Evolutionary conservation across 1,140 invertebrate genomes (phyloP).

Genomic region (Drosophila mayri): DNA sequence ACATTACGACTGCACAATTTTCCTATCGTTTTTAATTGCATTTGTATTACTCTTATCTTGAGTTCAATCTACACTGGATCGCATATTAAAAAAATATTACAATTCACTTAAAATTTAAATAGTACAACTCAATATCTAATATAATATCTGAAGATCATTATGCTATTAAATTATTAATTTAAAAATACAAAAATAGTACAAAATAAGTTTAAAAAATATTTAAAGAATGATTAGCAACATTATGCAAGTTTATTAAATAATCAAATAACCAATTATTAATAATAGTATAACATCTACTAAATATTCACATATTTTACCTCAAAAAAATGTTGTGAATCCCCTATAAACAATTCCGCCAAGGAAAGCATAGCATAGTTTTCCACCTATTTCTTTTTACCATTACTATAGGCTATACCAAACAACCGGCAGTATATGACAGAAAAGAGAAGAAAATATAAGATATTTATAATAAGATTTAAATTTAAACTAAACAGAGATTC

Average conservation of each 20-base stretch:
- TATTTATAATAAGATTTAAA: too few relatives aligned
- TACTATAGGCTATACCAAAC: too few relatives aligned
- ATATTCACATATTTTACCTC: not conserved
- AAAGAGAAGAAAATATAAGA: too few relatives aligned
- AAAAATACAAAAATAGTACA: not conserved
- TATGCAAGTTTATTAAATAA: not conserved
- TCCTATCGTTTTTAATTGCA: too few relatives aligned
- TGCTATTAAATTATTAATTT: not conserved
- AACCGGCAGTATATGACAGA: too few relatives aligned
- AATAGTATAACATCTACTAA: not conserved
- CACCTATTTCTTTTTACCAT: too few relatives aligned
- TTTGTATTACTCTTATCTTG: not conserved
- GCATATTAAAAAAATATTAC: not conserved
- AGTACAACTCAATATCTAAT: not conserved
- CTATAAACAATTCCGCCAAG: too few relatives aligned
- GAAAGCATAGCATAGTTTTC: accelerated
- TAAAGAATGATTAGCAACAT: not conserved
- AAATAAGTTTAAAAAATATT: not conserved
- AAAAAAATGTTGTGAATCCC: not conserved
- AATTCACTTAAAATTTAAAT: not conserved
- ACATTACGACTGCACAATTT: not conserved
- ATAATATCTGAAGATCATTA: not conserved
- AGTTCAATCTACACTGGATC: not conserved
- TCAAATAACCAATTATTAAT: not conserved
- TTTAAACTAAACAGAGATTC: too few relatives aligned